A percentile compares a stretch with the other conserved stretches of the same genome.
Evolutionary conservation across 2,113 vertebrate genomes (phyloP).

Genomic region (Hipposideros armiger): DNA sequence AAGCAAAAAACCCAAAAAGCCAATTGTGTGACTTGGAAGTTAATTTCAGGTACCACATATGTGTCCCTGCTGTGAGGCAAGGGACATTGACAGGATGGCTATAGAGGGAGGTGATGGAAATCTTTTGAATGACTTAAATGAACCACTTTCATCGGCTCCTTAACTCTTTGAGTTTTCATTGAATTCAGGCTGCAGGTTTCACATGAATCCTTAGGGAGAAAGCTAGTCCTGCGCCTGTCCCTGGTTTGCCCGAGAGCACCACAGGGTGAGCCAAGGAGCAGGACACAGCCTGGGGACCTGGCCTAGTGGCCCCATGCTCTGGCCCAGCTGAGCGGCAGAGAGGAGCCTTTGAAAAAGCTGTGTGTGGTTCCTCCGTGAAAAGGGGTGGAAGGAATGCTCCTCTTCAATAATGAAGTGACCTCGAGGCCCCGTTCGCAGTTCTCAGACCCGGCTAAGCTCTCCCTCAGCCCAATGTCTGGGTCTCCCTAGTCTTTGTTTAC

Average conservation of each 20-base stretch:
- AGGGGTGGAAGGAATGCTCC: neutral
- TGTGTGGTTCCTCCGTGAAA: neutral
- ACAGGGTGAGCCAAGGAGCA: slow-evolving; percentile 21
- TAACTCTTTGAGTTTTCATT: neutral
- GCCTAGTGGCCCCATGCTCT: neutral
- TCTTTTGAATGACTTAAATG: neutral
- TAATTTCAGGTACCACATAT: slow-evolving; percentile 1
- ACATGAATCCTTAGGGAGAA: neutral
- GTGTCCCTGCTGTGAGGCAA: neutral
- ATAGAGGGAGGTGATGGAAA: neutral
- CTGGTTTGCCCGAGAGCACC: neutral
- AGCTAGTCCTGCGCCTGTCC: neutral
- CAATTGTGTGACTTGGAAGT: neutral
- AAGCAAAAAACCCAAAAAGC: neutral
- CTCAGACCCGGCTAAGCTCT: neutral
- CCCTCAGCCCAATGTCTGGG: neutral
- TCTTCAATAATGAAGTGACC: neutral
- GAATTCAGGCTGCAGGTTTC: neutral
- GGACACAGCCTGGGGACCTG: neutral
- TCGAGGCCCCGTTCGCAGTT: neutral
- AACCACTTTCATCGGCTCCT: neutral
- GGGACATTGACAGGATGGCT: neutral
- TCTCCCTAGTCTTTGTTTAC: neutral
- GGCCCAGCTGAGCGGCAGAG: neutral
- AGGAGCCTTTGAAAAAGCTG: slow-evolving; percentile 42